Conservation (phyloP, 2,113 vertebrate genomes). For the Stegostoma tigrinum region DNA sequence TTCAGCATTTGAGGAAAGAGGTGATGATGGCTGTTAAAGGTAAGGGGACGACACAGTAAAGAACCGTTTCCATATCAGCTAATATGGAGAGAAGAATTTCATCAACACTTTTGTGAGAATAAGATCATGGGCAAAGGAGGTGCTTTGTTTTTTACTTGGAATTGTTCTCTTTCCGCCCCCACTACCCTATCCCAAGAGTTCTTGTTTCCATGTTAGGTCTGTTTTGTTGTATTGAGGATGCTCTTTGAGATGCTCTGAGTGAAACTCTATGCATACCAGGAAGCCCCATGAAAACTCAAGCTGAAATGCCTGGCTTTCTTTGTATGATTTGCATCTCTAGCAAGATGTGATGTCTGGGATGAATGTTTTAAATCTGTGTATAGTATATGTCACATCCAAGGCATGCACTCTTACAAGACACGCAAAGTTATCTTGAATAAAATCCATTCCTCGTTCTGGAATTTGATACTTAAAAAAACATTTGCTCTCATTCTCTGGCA, state of each 20-base stretch:
- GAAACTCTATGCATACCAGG: neutral
- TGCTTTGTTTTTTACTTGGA: neutral
- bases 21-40: no score
- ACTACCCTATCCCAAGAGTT: neutral
- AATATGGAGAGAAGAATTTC: no score
- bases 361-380: neutral
- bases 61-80: no score
- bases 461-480: neutral
- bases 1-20: no score
- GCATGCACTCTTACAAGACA: neutral
- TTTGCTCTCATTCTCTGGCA: neutral
- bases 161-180: neutral
- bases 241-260: neutral
- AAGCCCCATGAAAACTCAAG: neutral
- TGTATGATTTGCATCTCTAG: neutral
- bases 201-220: neutral
- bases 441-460: neutral
- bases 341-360: no score
- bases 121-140: neutral
- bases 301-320: neutral
- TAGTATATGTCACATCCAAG: neutral
- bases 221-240: neutral
- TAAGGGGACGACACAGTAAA: no score
- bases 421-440: neutral
- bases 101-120: no score